Conservation (phyloP, 2,888 invertebrate genomes). For the Itoplectis maculator region DNA sequence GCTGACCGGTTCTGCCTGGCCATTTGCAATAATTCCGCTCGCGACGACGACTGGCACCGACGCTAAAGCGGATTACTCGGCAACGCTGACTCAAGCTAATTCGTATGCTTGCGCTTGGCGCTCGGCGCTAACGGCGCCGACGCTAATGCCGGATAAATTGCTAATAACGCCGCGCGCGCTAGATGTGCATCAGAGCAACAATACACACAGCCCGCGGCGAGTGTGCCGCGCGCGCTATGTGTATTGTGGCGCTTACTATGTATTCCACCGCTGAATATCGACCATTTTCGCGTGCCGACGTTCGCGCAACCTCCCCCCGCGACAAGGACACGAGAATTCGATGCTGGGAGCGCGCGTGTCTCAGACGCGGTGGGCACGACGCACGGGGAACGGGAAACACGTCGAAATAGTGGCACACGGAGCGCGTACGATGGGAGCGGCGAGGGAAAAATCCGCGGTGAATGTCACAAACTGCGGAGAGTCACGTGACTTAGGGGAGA, state of each 20-base stretch:
- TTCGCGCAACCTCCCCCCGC: too few relatives aligned
- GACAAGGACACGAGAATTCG: conserved; percentile 58
- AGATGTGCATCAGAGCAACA: conserved; percentile 17
- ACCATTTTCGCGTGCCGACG: conserved; percentile 49
- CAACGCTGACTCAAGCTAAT: not conserved
- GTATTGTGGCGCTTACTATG: conserved; percentile 19
- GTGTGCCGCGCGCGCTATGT: not conserved
- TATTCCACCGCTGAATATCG: conserved; percentile 57
- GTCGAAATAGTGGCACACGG: not conserved
- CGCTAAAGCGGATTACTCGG: too few relatives aligned
- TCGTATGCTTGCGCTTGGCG: not conserved
- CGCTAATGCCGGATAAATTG: conserved; percentile 25
- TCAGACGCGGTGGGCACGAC: conserved; percentile 8
- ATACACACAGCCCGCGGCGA: not conserved
- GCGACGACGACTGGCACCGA: too few relatives aligned
- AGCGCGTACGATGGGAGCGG: not conserved
- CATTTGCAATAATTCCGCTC: too few relatives aligned
- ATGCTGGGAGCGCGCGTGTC: conserved; percentile 39
- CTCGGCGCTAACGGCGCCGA: not conserved
- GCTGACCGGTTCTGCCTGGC: too few relatives aligned
- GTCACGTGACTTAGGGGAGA: too few relatives aligned
- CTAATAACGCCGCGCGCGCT: conserved; percentile 3
- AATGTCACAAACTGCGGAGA: too few relatives aligned
- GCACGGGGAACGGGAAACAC: not conserved
- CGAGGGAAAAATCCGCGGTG: too few relatives aligned